Base-by-base conservation (phyloP, 2,888 invertebrate species). In the Linyphia triangularis region DNA sequence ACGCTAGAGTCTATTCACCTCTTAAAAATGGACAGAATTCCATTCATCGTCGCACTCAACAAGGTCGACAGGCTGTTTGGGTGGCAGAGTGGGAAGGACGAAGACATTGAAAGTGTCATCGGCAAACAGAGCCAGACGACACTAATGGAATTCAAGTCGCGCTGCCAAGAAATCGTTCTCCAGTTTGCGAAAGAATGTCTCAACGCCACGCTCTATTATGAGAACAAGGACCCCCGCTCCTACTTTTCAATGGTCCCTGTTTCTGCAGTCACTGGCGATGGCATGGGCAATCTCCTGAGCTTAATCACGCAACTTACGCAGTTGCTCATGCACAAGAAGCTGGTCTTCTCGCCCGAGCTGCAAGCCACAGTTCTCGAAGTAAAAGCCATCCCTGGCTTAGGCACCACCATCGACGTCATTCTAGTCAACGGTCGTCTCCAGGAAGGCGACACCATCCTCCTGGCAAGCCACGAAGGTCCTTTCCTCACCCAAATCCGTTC, bases 331-430 rank as follows among this genome's bases (percentile, higher is more conserved):
- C 95, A 97, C 89, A 97, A 98, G 93, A 94, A 98, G 88, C 94
- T 99, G 9, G 96, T 98, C 94, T 99, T 96, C 94, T 96, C 96
- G 2, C 96, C 98, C 89, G 98, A 99, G 92, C 93, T 99, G 90
- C 96, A 98, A 92, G 93, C 93, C 0, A 94, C 93, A 40, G 94
- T 94, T 22, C 91, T 94, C 89, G 92, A 94, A 94, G 91, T 91
- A 13, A 99, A 99, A 94, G 98, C 98, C 0, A 96, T 99, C 92
- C 95, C 98, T 19, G 99, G 99, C 51, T 94, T 99, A 89, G 99
- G 99, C 72, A 99, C 99, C 67, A 99, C 99, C 2, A 98, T 99
- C 91, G 99, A 99, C 94, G 97, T 99, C 26, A 99, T 99, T 93
- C 94, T 99, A 89, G 97, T 99, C 88, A 99, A 99, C 93, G 99